phyloP scores from a whole-genome alignment of 2,797 vertebrate species.

The Sebastes variabilis region DNA sequence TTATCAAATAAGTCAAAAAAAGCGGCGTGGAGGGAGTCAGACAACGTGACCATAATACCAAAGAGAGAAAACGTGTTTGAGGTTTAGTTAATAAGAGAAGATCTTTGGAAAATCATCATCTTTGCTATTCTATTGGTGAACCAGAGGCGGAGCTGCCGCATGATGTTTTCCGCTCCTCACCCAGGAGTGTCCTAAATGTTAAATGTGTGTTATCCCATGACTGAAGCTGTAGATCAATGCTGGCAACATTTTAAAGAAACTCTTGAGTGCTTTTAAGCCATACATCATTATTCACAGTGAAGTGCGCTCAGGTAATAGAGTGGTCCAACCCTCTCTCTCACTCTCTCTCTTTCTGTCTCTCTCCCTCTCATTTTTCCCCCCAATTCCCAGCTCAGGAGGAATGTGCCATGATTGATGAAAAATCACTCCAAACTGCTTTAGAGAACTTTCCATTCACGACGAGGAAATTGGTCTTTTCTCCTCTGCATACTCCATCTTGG shows the following conservation, averaged over 20 bases:
- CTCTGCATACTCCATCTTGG: conserved; percentile 85
- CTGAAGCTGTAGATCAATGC: conserved; percentile 78
- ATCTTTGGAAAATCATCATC: not conserved
- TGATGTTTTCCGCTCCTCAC: not conserved
- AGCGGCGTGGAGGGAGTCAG: conserved; percentile 31
- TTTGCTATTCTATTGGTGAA: conserved; percentile 22
- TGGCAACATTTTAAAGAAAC: conserved; percentile 83
- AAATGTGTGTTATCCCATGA: conserved; percentile 65
- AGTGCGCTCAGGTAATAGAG: conserved; percentile 89
- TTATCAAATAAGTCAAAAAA: conserved; percentile 62
- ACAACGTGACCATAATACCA: conserved; percentile 47
- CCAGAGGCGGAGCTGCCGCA: conserved; percentile 5
- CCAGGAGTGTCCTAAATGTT: conserved; percentile 38
- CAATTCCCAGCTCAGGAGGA: conserved; percentile 86
- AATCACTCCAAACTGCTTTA: conserved; percentile 91
- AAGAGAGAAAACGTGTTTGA: conserved; percentile 36
- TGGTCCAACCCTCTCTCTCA: conserved; percentile 80
- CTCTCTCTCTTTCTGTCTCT: conserved; percentile 12
- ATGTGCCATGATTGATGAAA: conserved; percentile 93
- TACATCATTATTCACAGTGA: conserved; percentile 91
- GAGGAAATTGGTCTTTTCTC: conserved; percentile 93
- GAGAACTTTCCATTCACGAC: conserved; percentile 93
- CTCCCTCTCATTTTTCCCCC: not conserved
- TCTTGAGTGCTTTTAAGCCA: conserved; percentile 89
- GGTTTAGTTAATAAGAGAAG: conserved; percentile 7